A percentile compares a stretch with the other conserved stretches of the same genome.
Evolutionary conservation across 2,113 vertebrate genomes (phyloP).

Genomic region (Grammomys surdaster): DNA sequence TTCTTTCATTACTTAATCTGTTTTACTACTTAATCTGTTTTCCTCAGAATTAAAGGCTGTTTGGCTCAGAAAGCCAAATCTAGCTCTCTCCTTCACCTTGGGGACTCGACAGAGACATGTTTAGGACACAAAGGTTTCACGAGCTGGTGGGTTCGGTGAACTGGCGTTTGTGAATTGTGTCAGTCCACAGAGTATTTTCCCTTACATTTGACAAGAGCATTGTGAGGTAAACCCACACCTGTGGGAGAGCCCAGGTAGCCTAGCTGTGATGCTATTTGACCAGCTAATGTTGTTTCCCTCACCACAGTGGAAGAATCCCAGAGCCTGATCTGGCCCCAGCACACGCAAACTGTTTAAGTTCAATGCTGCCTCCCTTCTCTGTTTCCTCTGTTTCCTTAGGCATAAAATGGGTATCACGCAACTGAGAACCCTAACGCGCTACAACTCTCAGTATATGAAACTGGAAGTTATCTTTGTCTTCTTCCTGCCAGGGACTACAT

Average conservation of each 20-base stretch:
- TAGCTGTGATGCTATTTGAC: not conserved
- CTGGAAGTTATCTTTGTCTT: not conserved
- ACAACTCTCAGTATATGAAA: not conserved
- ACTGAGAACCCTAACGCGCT: not conserved
- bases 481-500: not conserved
- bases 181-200: not conserved
- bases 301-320: not conserved
- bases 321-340: not conserved
- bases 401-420: not conserved
- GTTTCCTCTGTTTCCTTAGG: not conserved
- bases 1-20: constrained; percentile 59
- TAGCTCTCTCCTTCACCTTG: not conserved
- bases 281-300: not conserved
- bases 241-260: not conserved
- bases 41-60: constrained; percentile 34
- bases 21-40: constrained; percentile 69
- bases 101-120: not conserved
- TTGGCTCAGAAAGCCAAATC: constrained; percentile 46
- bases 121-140: constrained; percentile 13
- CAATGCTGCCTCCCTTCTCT: not conserved
- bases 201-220: not conserved
- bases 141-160: not conserved
- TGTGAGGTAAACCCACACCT: not conserved
- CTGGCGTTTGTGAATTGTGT: constrained; percentile 14
- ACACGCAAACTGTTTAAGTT: not conserved